A percentile compares a stretch with the other conserved stretches of the same genome.
Evolutionary conservation across 2,113 vertebrate species (phyloP).

Genomic region (Todiramphus chloris): DNA sequence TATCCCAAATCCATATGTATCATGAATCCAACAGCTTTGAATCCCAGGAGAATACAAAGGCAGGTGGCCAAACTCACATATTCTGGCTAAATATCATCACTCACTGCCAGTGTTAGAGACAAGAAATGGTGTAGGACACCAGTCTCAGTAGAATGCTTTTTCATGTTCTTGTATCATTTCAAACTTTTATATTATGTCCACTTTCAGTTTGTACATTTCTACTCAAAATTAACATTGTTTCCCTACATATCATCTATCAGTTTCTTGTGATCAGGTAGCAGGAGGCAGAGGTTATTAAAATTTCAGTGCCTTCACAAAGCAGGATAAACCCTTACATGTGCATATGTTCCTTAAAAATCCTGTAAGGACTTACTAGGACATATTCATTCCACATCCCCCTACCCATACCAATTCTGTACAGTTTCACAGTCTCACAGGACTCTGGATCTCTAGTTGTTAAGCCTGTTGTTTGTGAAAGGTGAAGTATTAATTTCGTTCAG

Average conservation of each 20-base stretch:
- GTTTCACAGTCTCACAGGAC: neutral
- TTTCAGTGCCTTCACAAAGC: neutral
- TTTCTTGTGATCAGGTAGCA: neutral
- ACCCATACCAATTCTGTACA: neutral
- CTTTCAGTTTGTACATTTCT: neutral
- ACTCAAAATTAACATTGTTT: neutral
- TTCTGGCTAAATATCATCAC: neutral
- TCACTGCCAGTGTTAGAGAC: neutral
- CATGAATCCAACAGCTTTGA: rapidly evolving
- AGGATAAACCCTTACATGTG: neutral
- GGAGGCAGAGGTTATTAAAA: neutral
- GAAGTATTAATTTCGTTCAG: neutral
- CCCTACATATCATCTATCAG: neutral
- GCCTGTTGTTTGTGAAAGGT: neutral
- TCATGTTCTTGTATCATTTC: neutral
- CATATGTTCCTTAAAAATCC: neutral
- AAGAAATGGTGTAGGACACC: neutral
- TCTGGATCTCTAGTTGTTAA: neutral
- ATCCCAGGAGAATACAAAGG: neutral
- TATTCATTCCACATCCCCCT: neutral
- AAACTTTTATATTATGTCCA: neutral
- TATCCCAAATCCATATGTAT: neutral
- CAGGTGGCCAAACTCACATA: neutral
- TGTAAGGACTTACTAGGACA: neutral
- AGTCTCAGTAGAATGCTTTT: neutral